A percentile compares a stretch with the other conserved stretches of the same genome.
phyloP scores from a whole-genome alignment of 2,888 invertebrate species.

The Myopa testacea region DNA sequence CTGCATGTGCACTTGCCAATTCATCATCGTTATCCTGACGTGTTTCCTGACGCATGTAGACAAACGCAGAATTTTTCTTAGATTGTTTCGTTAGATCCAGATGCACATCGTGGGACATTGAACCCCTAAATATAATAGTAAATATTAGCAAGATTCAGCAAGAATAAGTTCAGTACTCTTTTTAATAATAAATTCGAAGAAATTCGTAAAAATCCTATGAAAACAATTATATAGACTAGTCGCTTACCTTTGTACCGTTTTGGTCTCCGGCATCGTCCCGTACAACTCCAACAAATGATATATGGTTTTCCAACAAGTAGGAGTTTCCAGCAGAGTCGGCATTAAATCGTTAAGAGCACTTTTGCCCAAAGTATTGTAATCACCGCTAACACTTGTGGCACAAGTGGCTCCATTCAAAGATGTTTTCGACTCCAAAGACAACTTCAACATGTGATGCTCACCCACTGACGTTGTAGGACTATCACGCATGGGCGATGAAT shows the following conservation, averaged over 20 bases:
- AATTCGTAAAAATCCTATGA: neutral
- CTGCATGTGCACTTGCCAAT: conserved; percentile 64
- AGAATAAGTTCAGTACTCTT: too few species aligned
- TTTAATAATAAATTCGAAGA: neutral
- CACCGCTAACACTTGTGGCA: conserved; percentile 63
- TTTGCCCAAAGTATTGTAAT: conserved; percentile 63
- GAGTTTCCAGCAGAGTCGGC: conserved; percentile 67
- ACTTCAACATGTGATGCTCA: conserved; percentile 63
- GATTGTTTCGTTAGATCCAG: conserved; percentile 75
- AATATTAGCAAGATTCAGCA: too few species aligned
- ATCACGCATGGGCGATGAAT: conserved; percentile 75
- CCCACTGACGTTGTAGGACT: conserved; percentile 73
- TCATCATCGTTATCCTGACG: conserved; percentile 70
- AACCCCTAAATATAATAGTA: conserved; percentile 69
- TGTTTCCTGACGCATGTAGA: conserved; percentile 66
- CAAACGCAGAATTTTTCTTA: conserved; percentile 71
- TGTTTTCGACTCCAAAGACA: conserved; percentile 64
- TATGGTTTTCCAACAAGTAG: conserved; percentile 94
- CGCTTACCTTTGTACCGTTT: conserved; percentile 77
- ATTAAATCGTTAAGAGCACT: conserved; percentile 54
- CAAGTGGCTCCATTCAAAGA: conserved; percentile 66
- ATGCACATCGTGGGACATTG: conserved; percentile 76
- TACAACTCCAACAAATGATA: conserved; percentile 92
- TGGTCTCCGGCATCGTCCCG: conserved; percentile 94
- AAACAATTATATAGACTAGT: neutral